A percentile compares a stretch with the other conserved stretches of the same genome.
Conservation (phyloP, 2,888 invertebrate genomes). For the Dolichomitus sp. region DNA sequence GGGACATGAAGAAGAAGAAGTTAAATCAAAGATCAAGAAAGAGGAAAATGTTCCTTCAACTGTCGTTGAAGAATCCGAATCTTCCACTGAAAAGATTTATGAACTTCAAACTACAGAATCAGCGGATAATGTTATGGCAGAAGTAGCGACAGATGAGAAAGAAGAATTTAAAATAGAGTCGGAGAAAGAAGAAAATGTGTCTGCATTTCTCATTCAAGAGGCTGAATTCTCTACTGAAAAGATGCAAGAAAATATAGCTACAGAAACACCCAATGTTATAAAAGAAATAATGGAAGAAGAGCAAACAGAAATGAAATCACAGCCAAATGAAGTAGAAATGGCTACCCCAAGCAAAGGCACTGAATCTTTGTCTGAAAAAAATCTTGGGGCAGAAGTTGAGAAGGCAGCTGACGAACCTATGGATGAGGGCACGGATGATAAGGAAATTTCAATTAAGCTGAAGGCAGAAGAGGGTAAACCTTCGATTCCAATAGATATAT, state of each 20-base stretch:
- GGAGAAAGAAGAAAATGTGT: background rate
- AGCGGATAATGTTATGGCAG: background rate
- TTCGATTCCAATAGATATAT: background rate
- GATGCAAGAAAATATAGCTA: background rate
- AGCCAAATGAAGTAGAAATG: background rate
- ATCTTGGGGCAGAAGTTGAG: background rate
- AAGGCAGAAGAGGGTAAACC: background rate
- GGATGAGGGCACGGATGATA: background rate
- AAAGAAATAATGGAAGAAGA: background rate
- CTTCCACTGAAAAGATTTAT: background rate
- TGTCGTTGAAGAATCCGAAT: constrained; percentile 3
- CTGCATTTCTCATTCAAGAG: constrained; percentile 10
- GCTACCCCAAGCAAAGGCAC: too few species aligned
- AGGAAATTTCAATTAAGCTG: background rate
- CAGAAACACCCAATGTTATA: background rate
- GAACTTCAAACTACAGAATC: background rate
- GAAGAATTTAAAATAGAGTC: background rate
- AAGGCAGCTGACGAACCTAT: background rate
- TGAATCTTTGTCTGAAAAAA: background rate
- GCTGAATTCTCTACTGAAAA: background rate
- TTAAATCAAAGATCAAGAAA: background rate
- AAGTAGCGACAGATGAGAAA: background rate
- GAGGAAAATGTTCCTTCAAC: background rate
- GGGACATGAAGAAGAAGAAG: background rate
- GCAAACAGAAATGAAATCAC: background rate